These are phyloP conservation scores for Cyprinodon diabolis DNA, from an alignment of 2,797 vertebrate species.

Conservation along the genomic window DNA sequence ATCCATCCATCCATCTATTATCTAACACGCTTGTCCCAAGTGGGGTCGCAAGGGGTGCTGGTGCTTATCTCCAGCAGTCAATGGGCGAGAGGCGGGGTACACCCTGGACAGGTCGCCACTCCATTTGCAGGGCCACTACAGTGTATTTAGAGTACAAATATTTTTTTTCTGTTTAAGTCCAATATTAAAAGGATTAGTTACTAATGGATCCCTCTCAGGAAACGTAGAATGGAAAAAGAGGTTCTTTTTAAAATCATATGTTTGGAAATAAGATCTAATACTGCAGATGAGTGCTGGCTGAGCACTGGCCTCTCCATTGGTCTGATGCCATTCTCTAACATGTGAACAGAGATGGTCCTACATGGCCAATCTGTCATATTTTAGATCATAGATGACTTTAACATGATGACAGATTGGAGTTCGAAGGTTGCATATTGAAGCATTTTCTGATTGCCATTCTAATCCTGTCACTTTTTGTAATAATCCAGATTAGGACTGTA, in stretches of 20 bases:
- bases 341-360: constrained; percentile 40
- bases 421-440: background rate
- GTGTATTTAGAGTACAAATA: too few relatives aligned
- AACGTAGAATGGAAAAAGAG: background rate
- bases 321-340: constrained; percentile 33
- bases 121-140: too few relatives aligned
- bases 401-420: constrained; percentile 13
- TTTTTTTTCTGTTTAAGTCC: too few relatives aligned
- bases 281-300: constrained; percentile 26
- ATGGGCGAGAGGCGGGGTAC: too few relatives aligned
- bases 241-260: constrained; percentile 6
- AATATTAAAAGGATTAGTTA: too few relatives aligned
- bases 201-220: too few relatives aligned
- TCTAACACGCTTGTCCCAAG: too few relatives aligned
- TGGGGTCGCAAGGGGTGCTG: too few relatives aligned
- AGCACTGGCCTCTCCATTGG: constrained; percentile 42
- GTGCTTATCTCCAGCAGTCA: too few relatives aligned
- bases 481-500: background rate
- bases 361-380: constrained; percentile 18
- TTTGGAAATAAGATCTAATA: constrained; percentile 19
- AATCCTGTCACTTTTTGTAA: background rate
- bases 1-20: too few relatives aligned
- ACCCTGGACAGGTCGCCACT: too few relatives aligned
- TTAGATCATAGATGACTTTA: constrained; percentile 20
- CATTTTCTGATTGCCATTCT: background rate